These are phyloP conservation scores for Sympetrum striolatum DNA, from an alignment of 2,888 invertebrate species.

Conservation along the genomic window DNA sequence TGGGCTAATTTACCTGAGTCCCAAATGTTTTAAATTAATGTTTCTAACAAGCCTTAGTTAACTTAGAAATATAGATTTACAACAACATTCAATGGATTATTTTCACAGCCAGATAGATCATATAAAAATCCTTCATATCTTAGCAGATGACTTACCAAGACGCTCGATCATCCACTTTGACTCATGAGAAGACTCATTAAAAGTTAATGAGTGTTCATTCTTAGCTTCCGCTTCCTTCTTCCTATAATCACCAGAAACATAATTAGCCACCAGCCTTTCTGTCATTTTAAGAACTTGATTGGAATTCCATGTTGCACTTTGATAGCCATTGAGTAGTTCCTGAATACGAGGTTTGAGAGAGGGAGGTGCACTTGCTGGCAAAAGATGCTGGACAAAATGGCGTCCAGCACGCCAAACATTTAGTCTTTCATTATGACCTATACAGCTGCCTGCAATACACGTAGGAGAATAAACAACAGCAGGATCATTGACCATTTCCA, in stretches of 20 bases:
- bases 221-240: not conserved
- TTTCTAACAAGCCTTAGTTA: too few species aligned
- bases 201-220: not conserved
- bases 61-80: too few species aligned
- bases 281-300: constrained; percentile 47
- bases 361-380: constrained; percentile 48
- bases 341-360: constrained; percentile 47
- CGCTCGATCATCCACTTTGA: too few species aligned
- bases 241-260: constrained; percentile 48
- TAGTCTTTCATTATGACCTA: constrained; percentile 47
- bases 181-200: too few species aligned
- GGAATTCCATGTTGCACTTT: constrained; percentile 46
- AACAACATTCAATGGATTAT: too few species aligned
- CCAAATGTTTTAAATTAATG: too few species aligned
- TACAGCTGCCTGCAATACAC: not conserved
- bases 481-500: not conserved
- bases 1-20: too few species aligned
- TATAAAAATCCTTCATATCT: not conserved
- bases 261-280: constrained; percentile 45
- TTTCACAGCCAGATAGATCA: not conserved
- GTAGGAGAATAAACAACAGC: not conserved
- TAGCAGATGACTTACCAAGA: not conserved
- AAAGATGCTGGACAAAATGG: constrained; percentile 48
- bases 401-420: constrained; percentile 49
- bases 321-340: constrained; percentile 47